Conservation (phyloP, 2,888 invertebrate genomes). For the Euplexia lucipara region DNA sequence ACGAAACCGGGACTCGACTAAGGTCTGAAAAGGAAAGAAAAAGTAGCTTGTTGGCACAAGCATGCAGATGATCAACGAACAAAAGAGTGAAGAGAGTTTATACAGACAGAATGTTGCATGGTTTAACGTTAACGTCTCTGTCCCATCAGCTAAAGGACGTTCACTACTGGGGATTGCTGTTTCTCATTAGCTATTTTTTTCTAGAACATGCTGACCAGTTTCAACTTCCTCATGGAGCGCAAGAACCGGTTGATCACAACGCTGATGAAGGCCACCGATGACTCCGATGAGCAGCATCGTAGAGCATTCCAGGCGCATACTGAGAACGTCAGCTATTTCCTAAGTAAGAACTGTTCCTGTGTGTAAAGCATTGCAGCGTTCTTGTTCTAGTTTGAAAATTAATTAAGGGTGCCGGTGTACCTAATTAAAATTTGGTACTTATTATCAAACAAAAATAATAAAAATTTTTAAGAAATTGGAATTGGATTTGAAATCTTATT, state of each 20-base stretch:
- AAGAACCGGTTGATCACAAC: constrained; percentile 93
- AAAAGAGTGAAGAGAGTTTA: not conserved
- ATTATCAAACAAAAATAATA: too few species aligned
- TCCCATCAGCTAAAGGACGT: too few species aligned
- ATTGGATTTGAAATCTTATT: too few species aligned
- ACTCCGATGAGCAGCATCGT: constrained; percentile 94
- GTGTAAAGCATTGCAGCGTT: not conserved
- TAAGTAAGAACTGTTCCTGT: constrained; percentile 86
- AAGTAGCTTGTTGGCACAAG: not conserved
- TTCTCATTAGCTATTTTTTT: not conserved
- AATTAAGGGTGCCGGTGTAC: too few species aligned
- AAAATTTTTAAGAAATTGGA: too few species aligned
- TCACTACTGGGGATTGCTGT: too few species aligned
- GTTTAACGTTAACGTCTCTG: too few species aligned
- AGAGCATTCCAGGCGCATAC: constrained; percentile 94
- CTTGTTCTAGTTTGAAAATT: too few species aligned
- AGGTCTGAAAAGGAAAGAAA: not conserved
- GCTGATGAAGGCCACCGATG: constrained; percentile 92
- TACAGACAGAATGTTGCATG: too few species aligned
- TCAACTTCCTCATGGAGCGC: constrained; percentile 92
- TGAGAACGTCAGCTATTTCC: constrained; percentile 92
- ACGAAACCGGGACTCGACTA: not conserved
- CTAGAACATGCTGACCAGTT: constrained; percentile 91
- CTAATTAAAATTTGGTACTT: too few species aligned
- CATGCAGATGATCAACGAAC: not conserved